phyloP scores from a whole-genome alignment of 2,888 invertebrate genomes.

The Rapana venosa region DNA sequence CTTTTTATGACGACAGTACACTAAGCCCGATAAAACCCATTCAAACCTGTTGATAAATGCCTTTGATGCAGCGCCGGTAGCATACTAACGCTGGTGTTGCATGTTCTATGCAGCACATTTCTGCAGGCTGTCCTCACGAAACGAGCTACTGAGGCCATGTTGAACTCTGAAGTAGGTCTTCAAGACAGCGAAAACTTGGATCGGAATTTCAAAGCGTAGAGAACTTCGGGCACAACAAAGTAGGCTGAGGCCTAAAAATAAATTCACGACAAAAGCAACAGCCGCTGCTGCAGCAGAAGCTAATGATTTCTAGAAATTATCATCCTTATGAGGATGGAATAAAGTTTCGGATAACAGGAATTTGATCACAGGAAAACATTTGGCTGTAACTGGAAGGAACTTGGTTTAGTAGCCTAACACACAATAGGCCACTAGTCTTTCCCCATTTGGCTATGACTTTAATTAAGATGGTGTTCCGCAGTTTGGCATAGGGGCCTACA shows the following conservation, averaged over 20 bases:
- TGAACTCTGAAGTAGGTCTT: background rate
- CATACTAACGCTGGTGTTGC: slow-evolving; percentile 21
- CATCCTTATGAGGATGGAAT: too few species aligned
- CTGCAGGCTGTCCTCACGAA: slow-evolving; percentile 32
- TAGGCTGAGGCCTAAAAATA: too few species aligned
- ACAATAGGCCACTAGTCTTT: too few species aligned
- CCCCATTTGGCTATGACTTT: too few species aligned
- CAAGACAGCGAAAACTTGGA: background rate
- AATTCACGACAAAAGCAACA: too few species aligned
- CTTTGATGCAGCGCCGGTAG: slow-evolving; percentile 16
- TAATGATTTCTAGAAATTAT: too few species aligned
- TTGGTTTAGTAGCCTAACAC: too few species aligned
- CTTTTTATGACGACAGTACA: background rate
- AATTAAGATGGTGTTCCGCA: too few species aligned
- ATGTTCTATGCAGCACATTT: slow-evolving; percentile 32
- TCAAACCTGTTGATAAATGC: slow-evolving; percentile 38
- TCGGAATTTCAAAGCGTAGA: background rate
- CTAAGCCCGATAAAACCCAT: background rate
- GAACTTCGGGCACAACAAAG: background rate
- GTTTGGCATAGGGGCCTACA: too few species aligned
- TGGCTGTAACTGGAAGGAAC: background rate
- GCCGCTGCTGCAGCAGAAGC: too few species aligned
- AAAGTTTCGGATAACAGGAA: background rate
- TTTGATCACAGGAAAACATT: too few species aligned
- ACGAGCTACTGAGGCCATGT: slow-evolving; percentile 21